Percentiles rank a stretch among this genome's conserved stretches.
phyloP scores from a whole-genome alignment of 2,797 vertebrate species.

The Chelon auratus region DNA sequence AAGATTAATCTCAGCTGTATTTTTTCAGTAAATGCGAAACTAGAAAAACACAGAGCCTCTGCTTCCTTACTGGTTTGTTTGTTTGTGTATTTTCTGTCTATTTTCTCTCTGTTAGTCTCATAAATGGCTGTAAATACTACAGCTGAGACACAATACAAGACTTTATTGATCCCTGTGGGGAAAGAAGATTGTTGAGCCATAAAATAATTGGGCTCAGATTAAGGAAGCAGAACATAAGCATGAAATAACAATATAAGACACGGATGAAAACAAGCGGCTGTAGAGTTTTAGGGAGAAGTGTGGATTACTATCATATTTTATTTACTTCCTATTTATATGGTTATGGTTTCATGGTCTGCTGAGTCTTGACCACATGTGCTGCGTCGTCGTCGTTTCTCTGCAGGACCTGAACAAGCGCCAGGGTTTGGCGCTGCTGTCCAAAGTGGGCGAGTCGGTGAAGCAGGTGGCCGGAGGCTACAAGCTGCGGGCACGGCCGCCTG shows the following conservation, averaged over 20 bases:
- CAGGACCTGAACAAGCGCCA: constrained; percentile 98
- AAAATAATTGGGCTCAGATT: constrained; percentile 9
- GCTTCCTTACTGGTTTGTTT: background rate
- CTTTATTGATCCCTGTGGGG: constrained; percentile 40
- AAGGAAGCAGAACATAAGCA: background rate
- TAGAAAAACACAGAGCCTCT: background rate
- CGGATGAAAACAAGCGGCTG: too few relatives aligned
- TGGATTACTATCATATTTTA: too few relatives aligned
- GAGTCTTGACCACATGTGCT: background rate
- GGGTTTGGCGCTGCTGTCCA: constrained; percentile 92
- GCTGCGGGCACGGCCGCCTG: constrained; percentile 90
- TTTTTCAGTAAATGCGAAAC: constrained; percentile 7
- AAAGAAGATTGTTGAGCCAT: constrained; percentile 34
- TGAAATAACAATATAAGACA: too few relatives aligned
- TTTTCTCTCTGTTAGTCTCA: too few relatives aligned
- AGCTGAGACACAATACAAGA: background rate
- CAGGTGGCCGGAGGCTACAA: constrained; percentile 95
- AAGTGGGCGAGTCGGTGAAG: constrained; percentile 96
- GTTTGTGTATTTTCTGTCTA: background rate
- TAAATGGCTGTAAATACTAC: too few relatives aligned
- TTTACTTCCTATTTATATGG: too few relatives aligned
- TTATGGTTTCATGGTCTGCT: too few relatives aligned
- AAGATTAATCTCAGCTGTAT: constrained; percentile 1
- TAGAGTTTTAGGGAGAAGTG: background rate
- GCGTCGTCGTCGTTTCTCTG: background rate